Conservation (phyloP, 2,113 vertebrate genomes). For the Neoarius graeffei region DNA sequence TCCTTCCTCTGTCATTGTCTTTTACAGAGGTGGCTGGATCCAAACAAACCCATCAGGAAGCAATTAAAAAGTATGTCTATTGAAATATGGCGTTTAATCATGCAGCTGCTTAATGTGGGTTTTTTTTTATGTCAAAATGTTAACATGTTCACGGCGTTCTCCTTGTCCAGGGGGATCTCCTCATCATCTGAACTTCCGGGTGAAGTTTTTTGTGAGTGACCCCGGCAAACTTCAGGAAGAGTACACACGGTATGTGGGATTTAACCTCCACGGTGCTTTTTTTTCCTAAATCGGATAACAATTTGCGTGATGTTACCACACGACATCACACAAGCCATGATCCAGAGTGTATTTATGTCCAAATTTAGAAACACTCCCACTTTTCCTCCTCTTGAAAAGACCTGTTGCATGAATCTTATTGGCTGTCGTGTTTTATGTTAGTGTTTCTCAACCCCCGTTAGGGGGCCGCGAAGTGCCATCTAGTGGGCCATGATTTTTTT, state of each 20-base stretch:
- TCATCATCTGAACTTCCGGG: constrained; percentile 94
- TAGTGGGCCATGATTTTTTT: too few relatives aligned
- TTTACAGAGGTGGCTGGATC: constrained; percentile 96
- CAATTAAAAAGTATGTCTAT: constrained; percentile 95
- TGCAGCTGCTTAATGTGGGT: constrained; percentile 20
- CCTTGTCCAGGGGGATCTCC: constrained; percentile 87
- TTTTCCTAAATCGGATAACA: too few relatives aligned
- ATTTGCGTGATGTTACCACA: neutral
- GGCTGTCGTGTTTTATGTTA: neutral
- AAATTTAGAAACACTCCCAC: neutral
- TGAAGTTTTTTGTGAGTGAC: constrained; percentile 98
- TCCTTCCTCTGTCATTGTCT: constrained; percentile 51
- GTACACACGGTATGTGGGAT: constrained; percentile 87
- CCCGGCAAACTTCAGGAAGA: constrained; percentile 97
- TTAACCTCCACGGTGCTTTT: neutral
- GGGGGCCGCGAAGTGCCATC: too few relatives aligned
- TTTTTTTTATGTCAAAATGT: neutral
- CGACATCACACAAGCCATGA: neutral
- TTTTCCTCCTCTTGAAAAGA: too few relatives aligned
- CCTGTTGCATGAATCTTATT: neutral
- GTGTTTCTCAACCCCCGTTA: too few relatives aligned
- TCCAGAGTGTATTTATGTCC: neutral
- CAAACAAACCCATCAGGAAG: constrained; percentile 97
- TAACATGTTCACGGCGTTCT: neutral
- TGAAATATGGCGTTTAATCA: constrained; percentile 58